These are phyloP conservation scores for Ennomos erosarius DNA, from an alignment of 2,888 invertebrate genomes.

Conservation along the genomic window DNA sequence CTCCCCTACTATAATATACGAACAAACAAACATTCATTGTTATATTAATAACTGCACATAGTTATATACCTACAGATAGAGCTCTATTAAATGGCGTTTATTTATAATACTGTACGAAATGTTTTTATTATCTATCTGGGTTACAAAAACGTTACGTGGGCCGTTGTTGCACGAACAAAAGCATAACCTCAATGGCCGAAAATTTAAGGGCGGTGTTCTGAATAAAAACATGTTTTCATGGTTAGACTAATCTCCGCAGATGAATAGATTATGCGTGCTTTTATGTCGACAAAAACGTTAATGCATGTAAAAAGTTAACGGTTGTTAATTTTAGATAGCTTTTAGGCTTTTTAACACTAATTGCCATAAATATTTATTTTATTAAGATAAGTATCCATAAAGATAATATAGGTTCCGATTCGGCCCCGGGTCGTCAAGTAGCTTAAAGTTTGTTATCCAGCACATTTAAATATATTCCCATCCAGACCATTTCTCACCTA, in stretches of 20 bases:
- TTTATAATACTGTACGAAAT: background rate
- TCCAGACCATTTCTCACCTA: no score
- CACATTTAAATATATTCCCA: no score
- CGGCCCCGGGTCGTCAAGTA: no score
- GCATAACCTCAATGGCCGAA: slow-evolving; percentile 26
- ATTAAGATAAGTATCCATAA: no score
- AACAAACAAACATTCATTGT: no score
- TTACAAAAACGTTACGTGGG: slow-evolving; percentile 19
- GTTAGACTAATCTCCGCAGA: slow-evolving; percentile 36
- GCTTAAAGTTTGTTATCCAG: no score
- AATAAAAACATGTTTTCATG: slow-evolving; percentile 31
- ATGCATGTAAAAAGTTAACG: background rate
- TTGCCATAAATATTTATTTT: background rate
- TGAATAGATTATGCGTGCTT: slow-evolving; percentile 24
- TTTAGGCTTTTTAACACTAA: background rate
- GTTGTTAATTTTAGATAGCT: background rate
- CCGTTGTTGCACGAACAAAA: slow-evolving; percentile 34
- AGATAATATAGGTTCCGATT: no score
- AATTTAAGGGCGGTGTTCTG: slow-evolving; percentile 19
- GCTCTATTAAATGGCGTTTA: no score
- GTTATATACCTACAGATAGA: no score
- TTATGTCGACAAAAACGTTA: background rate
- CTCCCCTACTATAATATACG: no score
- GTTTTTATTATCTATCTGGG: background rate
- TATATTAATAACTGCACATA: no score